phyloP scores from a whole-genome alignment of 2,113 vertebrate species.

The Pleuronectes platessa region DNA sequence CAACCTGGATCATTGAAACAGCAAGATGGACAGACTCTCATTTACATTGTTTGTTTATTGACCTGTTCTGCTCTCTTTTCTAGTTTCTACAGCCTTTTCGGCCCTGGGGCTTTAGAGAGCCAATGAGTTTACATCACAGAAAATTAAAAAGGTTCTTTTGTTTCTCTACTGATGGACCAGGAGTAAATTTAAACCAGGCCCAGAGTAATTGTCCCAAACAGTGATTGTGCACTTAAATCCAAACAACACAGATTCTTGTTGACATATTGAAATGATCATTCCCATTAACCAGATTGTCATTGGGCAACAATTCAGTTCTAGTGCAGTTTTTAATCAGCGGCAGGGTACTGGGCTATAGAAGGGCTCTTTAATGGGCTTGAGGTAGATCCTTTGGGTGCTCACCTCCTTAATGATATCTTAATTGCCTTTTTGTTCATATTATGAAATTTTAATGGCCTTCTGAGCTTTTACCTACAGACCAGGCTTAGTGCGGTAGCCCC shows the following conservation, averaged over 20 bases:
- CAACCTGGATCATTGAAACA: conserved; percentile 46
- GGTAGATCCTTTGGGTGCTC: conserved; percentile 63
- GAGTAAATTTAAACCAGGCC: conserved; percentile 31
- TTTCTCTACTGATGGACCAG: conserved; percentile 22
- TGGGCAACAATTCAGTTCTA: conserved; percentile 36
- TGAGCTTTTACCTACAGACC: conserved; percentile 65
- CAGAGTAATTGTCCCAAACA: conserved; percentile 15
- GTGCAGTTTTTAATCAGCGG: conserved; percentile 38
- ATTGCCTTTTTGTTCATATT: conserved; percentile 78
- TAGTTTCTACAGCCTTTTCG: conserved; percentile 35
- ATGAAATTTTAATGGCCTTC: conserved; percentile 75
- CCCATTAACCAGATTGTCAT: conserved; percentile 45
- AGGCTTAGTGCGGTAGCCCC: conserved; percentile 55
- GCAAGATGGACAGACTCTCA: conserved; percentile 6
- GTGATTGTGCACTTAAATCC: conserved; percentile 43
- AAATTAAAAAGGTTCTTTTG: conserved; percentile 36
- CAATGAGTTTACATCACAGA: conserved; percentile 27
- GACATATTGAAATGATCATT: conserved; percentile 41
- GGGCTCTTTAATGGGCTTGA: conserved; percentile 52
- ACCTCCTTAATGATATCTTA: conserved; percentile 75
- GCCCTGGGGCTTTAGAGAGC: conserved; percentile 12
- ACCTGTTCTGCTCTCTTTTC: conserved; percentile 40
- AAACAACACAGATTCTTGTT: conserved; percentile 35
- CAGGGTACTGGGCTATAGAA: conserved; percentile 27
- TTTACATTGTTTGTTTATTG: conserved; percentile 52